These are phyloP conservation scores for Sapajus apella DNA, from an alignment of 2,113 vertebrate species.

Conservation along the genomic window DNA sequence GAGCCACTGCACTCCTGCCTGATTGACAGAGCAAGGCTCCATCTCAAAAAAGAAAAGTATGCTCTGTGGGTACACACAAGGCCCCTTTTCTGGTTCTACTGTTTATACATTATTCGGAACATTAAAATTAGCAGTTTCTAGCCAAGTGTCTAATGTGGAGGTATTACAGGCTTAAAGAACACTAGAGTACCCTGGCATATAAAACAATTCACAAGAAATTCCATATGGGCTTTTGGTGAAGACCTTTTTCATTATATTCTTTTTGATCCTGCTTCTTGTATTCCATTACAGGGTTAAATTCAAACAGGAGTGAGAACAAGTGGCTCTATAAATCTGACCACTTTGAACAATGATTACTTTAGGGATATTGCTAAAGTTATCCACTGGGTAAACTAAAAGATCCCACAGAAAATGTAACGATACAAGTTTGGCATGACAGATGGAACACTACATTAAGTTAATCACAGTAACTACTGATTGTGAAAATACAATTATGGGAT, in stretches of 20 bases:
- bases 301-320: background rate
- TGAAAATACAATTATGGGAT: background rate
- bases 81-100: background rate
- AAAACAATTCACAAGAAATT: background rate
- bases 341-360: background rate
- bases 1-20: no score
- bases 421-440: background rate
- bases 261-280: background rate
- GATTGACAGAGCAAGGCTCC: fast-evolving
- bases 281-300: background rate
- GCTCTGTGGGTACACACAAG: background rate
- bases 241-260: background rate
- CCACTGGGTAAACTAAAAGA: background rate
- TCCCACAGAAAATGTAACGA: background rate
- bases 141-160: background rate
- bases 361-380: background rate
- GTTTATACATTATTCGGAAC: background rate
- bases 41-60: background rate
- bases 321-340: background rate
- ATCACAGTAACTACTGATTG: background rate
- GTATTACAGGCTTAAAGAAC: background rate
- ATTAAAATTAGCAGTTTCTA: background rate
- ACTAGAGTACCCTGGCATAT: background rate
- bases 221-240: background rate
- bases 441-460: background rate